A percentile compares a stretch with the other conserved stretches of the same genome.
Evolutionary conservation across 2,888 invertebrate species (phyloP).

Genomic region (Gari tellinella): DNA sequence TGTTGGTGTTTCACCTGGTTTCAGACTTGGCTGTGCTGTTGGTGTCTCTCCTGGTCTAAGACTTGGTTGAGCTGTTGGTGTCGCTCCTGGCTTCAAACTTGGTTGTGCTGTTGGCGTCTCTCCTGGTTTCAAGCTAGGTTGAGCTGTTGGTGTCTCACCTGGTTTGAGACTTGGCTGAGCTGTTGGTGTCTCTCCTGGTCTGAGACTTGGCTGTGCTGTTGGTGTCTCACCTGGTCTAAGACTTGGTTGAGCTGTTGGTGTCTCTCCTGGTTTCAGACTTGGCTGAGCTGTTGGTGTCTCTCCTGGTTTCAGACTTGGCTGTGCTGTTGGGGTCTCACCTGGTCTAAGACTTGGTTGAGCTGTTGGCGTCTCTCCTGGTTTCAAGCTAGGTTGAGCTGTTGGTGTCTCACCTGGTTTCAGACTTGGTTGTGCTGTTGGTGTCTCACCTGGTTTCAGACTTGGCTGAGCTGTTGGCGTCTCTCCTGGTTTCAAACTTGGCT

Average conservation of each 20-base stretch:
- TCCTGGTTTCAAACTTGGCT: constrained; percentile 34
- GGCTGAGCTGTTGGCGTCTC: constrained; percentile 52
- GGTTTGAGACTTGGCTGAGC: constrained; percentile 45
- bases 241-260: constrained; percentile 47
- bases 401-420: constrained; percentile 34
- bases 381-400: constrained; percentile 48
- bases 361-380: constrained; percentile 41
- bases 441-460: constrained; percentile 23
- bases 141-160: constrained; percentile 44
- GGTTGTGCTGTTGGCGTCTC: constrained; percentile 47
- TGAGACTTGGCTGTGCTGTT: constrained; percentile 50
- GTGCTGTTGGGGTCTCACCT: constrained; percentile 37
- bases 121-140: constrained; percentile 37
- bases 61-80: constrained; percentile 54
- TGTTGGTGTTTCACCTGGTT: constrained; percentile 41
- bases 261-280: constrained; percentile 27
- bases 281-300: constrained; percentile 52
- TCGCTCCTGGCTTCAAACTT: constrained; percentile 29
- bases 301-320: constrained; percentile 34
- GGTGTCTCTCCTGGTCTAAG: constrained; percentile 37
- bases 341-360: constrained; percentile 56
- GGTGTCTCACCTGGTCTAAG: constrained; percentile 38
- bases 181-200: constrained; percentile 52
- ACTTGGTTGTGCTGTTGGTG: constrained; percentile 54
- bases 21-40: constrained; percentile 43